A percentile compares a stretch with the other conserved stretches of the same genome.
phyloP scores from a whole-genome alignment of 2,888 invertebrate genomes.

The Formica aserva region DNA sequence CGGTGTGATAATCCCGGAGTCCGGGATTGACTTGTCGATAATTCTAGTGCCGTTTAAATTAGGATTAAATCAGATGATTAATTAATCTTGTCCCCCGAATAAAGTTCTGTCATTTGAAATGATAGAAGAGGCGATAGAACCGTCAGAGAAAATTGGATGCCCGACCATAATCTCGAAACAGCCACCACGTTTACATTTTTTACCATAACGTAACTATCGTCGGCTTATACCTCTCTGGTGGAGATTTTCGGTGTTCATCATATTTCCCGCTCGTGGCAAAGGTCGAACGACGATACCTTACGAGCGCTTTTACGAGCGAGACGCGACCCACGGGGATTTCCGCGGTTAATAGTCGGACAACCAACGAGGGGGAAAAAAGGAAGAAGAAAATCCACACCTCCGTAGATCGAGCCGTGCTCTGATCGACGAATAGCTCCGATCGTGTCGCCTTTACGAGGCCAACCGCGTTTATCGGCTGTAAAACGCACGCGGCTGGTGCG shows the following conservation, averaged over 20 bases:
- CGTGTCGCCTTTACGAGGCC: conserved; percentile 8
- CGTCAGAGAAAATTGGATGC: background rate
- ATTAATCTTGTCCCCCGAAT: background rate
- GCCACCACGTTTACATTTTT: background rate
- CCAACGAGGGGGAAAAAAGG: background rate
- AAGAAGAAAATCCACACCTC: background rate
- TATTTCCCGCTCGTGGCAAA: background rate
- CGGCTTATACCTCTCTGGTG: background rate
- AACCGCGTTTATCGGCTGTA: conserved; percentile 23
- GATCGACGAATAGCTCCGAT: background rate
- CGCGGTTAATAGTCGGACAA: background rate
- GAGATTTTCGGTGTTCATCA: background rate
- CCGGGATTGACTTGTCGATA: no score
- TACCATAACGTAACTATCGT: background rate
- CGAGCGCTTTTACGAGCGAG: conserved; percentile 35
- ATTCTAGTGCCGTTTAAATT: background rate
- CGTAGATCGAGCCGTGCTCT: background rate
- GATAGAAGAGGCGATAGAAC: background rate
- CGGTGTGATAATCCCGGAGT: background rate
- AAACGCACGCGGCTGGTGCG: conserved; percentile 25
- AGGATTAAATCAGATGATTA: background rate
- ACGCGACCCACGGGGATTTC: background rate
- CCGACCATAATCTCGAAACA: background rate
- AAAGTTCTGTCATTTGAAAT: background rate
- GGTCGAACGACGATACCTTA: background rate